Evolutionary conservation across 1,140 invertebrate genomes (phyloP), one percentile per base, ranked within the genome.

Genomic region (Procambarus clarkii): DNA sequence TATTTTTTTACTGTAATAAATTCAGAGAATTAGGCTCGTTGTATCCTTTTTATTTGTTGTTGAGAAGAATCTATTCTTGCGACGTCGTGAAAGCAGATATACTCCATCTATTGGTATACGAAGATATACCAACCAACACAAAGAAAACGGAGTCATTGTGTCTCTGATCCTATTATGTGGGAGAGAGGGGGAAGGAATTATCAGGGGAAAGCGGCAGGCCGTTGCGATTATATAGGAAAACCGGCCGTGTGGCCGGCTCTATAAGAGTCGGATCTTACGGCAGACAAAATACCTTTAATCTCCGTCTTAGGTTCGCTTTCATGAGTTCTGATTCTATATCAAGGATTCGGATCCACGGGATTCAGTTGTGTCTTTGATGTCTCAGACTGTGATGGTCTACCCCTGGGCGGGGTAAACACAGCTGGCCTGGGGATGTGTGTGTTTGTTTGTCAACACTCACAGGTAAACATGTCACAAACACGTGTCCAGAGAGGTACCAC

Each of bases 201-300:
- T 34, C 34, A 34, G 34, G 34, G 34, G 34, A 34, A 34, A 34
- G 34, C 34, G 34, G 34, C 34, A 34, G 34, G 34, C 34, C 34
- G 64, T 21, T 18, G 13, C 11, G 11, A 18, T 21, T 69, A 21
- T 69, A 18, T 69, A 18, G 64, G 11, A 69, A 69, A 34, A 34
- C 34, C 34, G 34, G 34, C 34, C 34, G 34, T 34, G 34, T 34
- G 34, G 34, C 21, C 64, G 13, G 64, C 21, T 4, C 64, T 11
- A 69, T 11, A 69, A 18, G 64, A 69, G 64, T 3, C 64, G 18
- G 64, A 21, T 69, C 64, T 69, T 69, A 69, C 11, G 64, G 64
- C 34, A 69, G 64, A 69, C 64, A 69, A 69, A 69, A 69, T 69
- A 69, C 11, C 64, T 69, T 69, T 69, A 69, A 69, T 69, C 64